Evolutionary conservation across 2,113 vertebrate genomes (phyloP), one percentile per base, ranked within the genome.

Genomic region (Passer domesticus): DNA sequence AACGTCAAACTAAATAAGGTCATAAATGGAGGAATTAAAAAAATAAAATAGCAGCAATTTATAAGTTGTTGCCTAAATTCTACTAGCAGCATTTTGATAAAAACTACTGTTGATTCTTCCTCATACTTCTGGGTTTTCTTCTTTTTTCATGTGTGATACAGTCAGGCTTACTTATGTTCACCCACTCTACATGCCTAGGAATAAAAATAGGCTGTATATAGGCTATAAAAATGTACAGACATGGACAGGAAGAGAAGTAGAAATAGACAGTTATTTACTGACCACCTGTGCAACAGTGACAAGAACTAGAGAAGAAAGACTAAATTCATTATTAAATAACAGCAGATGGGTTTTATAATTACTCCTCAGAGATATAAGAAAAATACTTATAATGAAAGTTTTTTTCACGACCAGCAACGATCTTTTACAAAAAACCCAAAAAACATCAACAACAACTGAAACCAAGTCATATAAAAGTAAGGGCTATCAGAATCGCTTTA

Each of bases 1-100:
- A 89, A 76, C 1, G 59, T 94, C 92, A 95, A 85, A 95, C 90
- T 81, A 70, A 91, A 95, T 90, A 73, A 63, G 19, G 64, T 94
- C 69, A 95, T 56, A 96, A 84, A 94, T 9, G 46, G 79, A 76
- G 63, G 74, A 85, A 95, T 41, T 22, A 93, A 52, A 37, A 89
- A 77, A 76, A 75, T 59, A 62, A 83, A 80, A 75, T 27, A 95
- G 17, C 46, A 92, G 49, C 35, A 93, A 58, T 90, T 82, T 41
- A 69, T 60, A 94, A 83, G 64, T 58, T 68, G 15, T 87, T 90
- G 83, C 50, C 70, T 91, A 83, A 58, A 52, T 56, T 82, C 35
- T 85, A 79, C 27, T 68, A 75, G 58, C 11, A 93, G 33, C 9
- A 43, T 74, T 94, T 79, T 55, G 19, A 37, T 62, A 86, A 92